phyloP scores from a whole-genome alignment of 2,888 invertebrate species.

The Agrochola litura region DNA sequence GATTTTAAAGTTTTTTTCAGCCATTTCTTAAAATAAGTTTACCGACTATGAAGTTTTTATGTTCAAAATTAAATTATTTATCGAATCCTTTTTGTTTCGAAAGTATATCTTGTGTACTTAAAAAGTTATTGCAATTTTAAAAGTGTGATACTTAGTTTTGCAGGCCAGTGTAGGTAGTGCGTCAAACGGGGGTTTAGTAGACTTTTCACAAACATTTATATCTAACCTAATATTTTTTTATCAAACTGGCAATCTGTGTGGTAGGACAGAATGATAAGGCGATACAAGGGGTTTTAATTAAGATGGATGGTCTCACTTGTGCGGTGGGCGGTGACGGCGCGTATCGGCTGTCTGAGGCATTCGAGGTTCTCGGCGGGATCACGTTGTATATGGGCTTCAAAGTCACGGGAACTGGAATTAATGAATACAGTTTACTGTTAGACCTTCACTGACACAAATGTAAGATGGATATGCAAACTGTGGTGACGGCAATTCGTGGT shows the following conservation, averaged over 20 bases:
- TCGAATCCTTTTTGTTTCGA: too few relatives aligned
- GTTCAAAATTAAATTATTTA: too few relatives aligned
- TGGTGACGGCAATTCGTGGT: not conserved
- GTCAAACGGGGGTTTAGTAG: constrained; percentile 30
- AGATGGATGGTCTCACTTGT: constrained; percentile 81
- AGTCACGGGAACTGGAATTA: constrained; percentile 88
- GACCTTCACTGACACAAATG: constrained; percentile 34
- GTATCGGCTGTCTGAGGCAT: constrained; percentile 79
- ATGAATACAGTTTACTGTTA: constrained; percentile 48
- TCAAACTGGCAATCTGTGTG: constrained; percentile 47
- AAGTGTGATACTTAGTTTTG: too few relatives aligned
- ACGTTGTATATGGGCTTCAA: constrained; percentile 91
- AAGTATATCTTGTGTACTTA: too few relatives aligned
- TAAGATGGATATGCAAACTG: not conserved
- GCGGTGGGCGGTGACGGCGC: constrained; percentile 79
- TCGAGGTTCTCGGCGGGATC: constrained; percentile 87
- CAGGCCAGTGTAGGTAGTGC: not conserved
- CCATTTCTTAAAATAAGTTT: too few relatives aligned
- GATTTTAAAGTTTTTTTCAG: too few relatives aligned
- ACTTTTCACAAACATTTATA: constrained; percentile 41
- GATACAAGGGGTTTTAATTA: constrained; percentile 76
- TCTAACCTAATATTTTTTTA: constrained; percentile 56
- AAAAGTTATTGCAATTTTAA: too few relatives aligned
- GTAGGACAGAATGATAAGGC: constrained; percentile 69
- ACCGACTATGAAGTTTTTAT: too few relatives aligned